Evolutionary conservation across 2,888 invertebrate species (phyloP), one percentile per base, ranked within the genome.

Genomic region (Pachliopta kotzebuea): DNA sequence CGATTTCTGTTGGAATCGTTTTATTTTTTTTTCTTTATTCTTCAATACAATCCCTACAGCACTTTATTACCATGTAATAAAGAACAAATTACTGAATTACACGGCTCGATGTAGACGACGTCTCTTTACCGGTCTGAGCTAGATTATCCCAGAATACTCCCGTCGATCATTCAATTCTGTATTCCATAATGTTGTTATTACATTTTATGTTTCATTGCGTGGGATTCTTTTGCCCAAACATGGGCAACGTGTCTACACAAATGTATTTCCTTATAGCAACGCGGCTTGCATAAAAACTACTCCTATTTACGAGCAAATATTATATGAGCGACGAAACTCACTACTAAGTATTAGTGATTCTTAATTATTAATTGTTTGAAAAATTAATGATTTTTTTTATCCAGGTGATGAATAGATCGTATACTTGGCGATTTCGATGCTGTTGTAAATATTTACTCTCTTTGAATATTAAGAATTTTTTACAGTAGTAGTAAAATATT

Each of bases 111-210:
- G 23, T 61, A 61, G 53, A 49, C 56, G 31, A 37, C 14, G 55
- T 45, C 29, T 54, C 26, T 59, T 29, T 56, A 78, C 76, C 77
- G 76, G 79, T 80, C 76, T 74, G 74, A 78, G 76, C 80, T 80
- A 80, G 83, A 81, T 76, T 80, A 76, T 78, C 77, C 78, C 74
- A 78, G 77, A 79, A 71, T 70, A 77, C 77, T 68, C 65, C 65
- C 57, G 61, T 65, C 60, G 65, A 65, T 64, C 69, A 69, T 68
- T 64, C 67, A 72, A 74, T 72, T 74, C 73, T 65, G 69, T 71
- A 65, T 79, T 74, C 73, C 76, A 74, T 60, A 17, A 1, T 21
- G 59, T 67, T 68, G 42, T 60, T 18, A 31, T 70, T 77, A 80
- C 65, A 71, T 79, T 71, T 71, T 62, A 68, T 69, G 74, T 77